phyloP scores from a whole-genome alignment of 2,797 vertebrate genomes.

The Aselliscus stoliczkanus region DNA sequence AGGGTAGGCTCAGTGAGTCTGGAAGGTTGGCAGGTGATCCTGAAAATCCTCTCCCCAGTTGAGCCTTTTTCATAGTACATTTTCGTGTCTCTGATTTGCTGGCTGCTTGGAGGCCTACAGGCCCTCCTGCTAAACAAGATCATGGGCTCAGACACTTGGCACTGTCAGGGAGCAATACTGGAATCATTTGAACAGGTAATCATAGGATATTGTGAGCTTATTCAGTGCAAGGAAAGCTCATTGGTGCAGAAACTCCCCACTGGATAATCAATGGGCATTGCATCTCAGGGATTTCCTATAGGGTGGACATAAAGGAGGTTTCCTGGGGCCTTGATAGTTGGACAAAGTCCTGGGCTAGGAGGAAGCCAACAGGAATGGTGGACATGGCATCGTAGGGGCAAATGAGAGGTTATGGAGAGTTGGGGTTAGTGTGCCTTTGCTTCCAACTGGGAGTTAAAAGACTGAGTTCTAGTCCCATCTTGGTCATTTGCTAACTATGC shows the following conservation, averaged over 20 bases:
- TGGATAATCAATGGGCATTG: fast-evolving
- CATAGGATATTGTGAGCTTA: constrained; percentile 33
- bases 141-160: neutral
- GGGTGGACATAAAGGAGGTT: neutral
- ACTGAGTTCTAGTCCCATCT: neutral
- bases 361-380: neutral
- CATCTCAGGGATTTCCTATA: neutral
- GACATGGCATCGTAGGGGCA: neutral
- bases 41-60: no score
- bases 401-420: neutral
- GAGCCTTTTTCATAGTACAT: neutral
- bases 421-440: neutral
- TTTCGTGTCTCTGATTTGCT: neutral
- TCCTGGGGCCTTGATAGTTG: fast-evolving
- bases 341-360: neutral
- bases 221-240: neutral
- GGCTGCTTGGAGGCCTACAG: neutral
- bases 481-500: neutral
- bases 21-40: neutral
- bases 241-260: neutral
- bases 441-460: neutral
- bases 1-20: fast-evolving
- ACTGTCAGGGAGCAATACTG: constrained; percentile 73
- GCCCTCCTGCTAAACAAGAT: neutral
- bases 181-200: constrained; percentile 62